Evolutionary conservation across 2,797 vertebrate species (phyloP).

Genomic region (Oryzias sinensis): DNA sequence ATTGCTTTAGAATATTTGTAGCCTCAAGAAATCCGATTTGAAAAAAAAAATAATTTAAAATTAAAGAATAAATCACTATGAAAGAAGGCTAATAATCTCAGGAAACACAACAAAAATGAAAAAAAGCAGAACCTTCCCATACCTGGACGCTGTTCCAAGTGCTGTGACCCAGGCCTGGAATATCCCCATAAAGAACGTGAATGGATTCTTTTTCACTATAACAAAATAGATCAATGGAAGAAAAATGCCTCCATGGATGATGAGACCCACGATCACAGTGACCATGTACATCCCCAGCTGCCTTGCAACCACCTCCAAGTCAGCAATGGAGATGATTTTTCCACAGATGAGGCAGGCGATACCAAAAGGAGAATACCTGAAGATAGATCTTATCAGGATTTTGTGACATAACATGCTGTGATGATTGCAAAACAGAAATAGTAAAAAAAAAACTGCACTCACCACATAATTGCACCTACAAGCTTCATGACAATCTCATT

Average conservation of each 20-base stretch:
- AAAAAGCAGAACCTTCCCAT: slow-evolving; percentile 29
- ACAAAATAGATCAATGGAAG: slow-evolving; percentile 94
- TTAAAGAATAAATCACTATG: no score
- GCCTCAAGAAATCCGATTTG: no score
- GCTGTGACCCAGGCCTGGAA: slow-evolving; percentile 99
- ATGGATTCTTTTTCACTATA: slow-evolving; percentile 92
- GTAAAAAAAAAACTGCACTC: slow-evolving; percentile 59
- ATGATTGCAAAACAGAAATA: no score
- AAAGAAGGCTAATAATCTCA: background rate
- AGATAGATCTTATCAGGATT: slow-evolving; percentile 21
- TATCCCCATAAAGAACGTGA: slow-evolving; percentile 92
- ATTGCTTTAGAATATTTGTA: no score
- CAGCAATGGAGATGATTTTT: slow-evolving; percentile 97
- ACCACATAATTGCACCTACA: slow-evolving; percentile 98
- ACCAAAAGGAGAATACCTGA: slow-evolving; percentile 95
- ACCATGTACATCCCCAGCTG: slow-evolving; percentile 99
- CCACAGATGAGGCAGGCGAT: slow-evolving; percentile 98
- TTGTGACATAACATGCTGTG: no score
- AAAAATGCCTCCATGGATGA: slow-evolving; percentile 97
- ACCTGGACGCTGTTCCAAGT: slow-evolving; percentile 98
- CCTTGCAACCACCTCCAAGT: slow-evolving; percentile 92
- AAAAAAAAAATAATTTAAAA: no score
- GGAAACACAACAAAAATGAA: background rate
- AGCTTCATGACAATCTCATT: slow-evolving; percentile 98
- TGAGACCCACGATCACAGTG: slow-evolving; percentile 93